A percentile compares a stretch with the other conserved stretches of the same genome.
Conservation (phyloP, 2,113 vertebrate genomes). For the Ptychochromis oligacanthus region DNA sequence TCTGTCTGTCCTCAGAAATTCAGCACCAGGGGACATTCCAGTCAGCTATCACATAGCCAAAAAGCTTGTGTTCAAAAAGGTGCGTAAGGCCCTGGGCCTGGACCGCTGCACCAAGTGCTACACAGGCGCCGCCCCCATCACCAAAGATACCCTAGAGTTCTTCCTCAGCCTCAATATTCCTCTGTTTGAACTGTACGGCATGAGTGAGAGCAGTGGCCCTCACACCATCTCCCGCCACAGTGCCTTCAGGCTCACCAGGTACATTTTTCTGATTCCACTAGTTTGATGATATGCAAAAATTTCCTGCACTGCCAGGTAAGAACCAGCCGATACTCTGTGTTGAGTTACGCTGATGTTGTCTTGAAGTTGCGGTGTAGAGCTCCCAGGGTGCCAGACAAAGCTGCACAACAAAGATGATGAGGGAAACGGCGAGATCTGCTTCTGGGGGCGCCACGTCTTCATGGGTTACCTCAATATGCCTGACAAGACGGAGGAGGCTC, state of each 20-base stretch:
- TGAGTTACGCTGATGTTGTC: background rate
- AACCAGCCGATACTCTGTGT: accelerated
- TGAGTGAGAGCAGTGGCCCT: conserved; percentile 91
- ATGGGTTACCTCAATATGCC: conserved; percentile 93
- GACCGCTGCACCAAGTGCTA: conserved; percentile 87
- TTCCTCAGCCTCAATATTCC: conserved; percentile 94
- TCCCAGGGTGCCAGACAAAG: conserved; percentile 84
- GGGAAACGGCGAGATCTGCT: conserved; percentile 87
- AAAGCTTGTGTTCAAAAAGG: conserved; percentile 87
- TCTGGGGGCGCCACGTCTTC: conserved; percentile 92
- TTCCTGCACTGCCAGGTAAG: background rate
- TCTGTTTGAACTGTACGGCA: conserved; percentile 89
- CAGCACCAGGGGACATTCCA: background rate
- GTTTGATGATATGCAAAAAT: accelerated
- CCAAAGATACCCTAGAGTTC: conserved; percentile 88
- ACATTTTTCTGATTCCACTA: background rate
- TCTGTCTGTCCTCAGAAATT: conserved; percentile 36
- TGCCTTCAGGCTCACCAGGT: conserved; percentile 85
- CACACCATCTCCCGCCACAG: conserved; percentile 79
- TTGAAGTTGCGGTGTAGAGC: conserved; percentile 86
- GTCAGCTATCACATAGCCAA: conserved; percentile 87
- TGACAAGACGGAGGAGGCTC: conserved; percentile 83
- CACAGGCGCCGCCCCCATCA: conserved; percentile 89
- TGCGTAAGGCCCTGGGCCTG: conserved; percentile 86
- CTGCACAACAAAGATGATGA: conserved; percentile 80